Percentiles rank a stretch among this genome's conserved stretches.
phyloP scores from a whole-genome alignment of 2,888 invertebrate genomes.

The Lasioglossum villosulum region DNA sequence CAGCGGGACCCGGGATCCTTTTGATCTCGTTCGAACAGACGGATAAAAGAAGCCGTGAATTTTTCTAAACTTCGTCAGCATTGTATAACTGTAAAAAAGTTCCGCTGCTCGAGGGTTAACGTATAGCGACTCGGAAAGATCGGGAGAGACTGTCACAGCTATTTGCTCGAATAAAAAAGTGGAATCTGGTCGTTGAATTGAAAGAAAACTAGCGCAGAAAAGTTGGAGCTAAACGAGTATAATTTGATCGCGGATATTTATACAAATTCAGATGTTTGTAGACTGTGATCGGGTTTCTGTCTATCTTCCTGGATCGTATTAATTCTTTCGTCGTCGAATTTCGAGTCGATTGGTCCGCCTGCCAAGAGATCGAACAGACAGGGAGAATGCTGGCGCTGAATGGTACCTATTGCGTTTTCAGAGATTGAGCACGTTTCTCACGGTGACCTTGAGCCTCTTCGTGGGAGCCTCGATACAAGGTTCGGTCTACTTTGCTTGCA shows the following conservation, averaged over 20 bases:
- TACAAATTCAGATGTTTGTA: neutral
- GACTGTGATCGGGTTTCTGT: neutral
- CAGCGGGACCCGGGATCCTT: too few relatives aligned
- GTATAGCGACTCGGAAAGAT: neutral
- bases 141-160: neutral
- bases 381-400: neutral
- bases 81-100: neutral
- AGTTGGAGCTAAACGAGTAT: neutral
- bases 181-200: neutral
- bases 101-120: neutral
- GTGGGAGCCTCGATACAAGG: slow-evolving; percentile 97
- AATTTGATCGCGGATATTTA: neutral
- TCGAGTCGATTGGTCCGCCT: neutral
- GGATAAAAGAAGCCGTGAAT: neutral
- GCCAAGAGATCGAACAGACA: neutral
- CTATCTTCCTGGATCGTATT: neutral
- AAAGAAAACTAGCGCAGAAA: neutral
- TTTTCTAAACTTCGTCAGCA: neutral
- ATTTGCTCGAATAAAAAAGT: neutral
- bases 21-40: too few relatives aligned
- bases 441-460: slow-evolving; percentile 95
- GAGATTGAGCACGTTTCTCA: slow-evolving; percentile 96
- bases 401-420: slow-evolving; percentile 83
- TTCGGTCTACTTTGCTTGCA: slow-evolving; percentile 85
- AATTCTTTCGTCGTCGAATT: neutral